Evolutionary conservation across 2,113 vertebrate species (phyloP).

Genomic region (Dicentrarchus labrax): DNA sequence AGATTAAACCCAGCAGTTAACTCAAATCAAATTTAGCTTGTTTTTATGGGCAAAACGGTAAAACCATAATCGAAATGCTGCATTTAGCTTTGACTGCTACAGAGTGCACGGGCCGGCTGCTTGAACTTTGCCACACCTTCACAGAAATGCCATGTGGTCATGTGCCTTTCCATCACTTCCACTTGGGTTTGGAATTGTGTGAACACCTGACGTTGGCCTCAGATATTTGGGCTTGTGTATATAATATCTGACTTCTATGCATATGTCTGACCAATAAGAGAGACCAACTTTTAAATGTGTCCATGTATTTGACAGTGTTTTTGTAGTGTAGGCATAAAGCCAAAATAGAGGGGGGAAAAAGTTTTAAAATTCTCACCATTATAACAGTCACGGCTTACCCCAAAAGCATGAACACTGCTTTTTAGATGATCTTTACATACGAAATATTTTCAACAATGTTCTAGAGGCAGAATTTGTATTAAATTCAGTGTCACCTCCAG

Average conservation of each 20-base stretch:
- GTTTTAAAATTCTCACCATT: not conserved
- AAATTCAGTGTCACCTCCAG: slow-evolving; percentile 46
- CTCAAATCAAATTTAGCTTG: not conserved
- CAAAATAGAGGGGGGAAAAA: not conserved
- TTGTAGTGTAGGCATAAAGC: not conserved
- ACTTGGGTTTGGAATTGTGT: not conserved
- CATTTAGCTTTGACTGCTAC: not conserved
- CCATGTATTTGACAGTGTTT: no score
- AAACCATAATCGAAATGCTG: not conserved
- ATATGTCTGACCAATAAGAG: no score
- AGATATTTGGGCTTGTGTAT: no score
- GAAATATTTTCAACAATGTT: not conserved
- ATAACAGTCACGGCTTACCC: not conserved
- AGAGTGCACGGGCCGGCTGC: not conserved
- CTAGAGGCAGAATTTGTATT: not conserved
- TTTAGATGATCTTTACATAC: not conserved
- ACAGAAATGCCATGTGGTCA: not conserved
- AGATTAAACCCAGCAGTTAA: not conserved
- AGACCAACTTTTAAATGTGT: no score
- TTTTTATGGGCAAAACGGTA: not conserved
- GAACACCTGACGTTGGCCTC: not conserved
- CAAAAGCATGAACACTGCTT: not conserved
- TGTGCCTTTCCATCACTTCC: not conserved
- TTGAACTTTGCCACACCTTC: not conserved
- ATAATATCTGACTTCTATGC: no score